These are phyloP conservation scores for Drosophila trichaetosa DNA, from an alignment of 2,888 invertebrate genomes.

Conservation along the genomic window DNA sequence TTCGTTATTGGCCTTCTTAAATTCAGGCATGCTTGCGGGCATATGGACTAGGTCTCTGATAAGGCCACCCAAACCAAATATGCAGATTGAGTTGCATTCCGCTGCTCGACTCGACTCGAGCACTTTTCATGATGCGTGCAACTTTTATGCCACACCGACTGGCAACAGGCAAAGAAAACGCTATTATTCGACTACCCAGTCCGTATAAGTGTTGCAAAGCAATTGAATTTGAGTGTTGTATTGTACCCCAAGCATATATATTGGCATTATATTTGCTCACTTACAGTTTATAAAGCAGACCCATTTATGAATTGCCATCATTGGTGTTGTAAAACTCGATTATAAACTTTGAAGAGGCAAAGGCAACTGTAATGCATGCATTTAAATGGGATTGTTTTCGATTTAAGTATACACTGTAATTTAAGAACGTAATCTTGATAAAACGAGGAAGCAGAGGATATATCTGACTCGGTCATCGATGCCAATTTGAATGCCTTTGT, in stretches of 20 bases:
- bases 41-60: conserved; percentile 1
- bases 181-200: background rate
- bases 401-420: background rate
- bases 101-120: background rate
- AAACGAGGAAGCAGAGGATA: background rate
- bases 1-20: conserved; percentile 65
- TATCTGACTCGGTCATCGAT: background rate
- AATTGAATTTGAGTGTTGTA: background rate
- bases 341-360: background rate
- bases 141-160: background rate
- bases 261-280: background rate
- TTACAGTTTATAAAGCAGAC: background rate
- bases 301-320: background rate
- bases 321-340: background rate
- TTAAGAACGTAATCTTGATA: background rate
- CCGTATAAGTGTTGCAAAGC: background rate
- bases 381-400: background rate
- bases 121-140: background rate
- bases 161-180: background rate
- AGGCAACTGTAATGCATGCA: background rate
- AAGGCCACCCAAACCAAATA: background rate
- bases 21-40: conserved; percentile 7
- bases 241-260: background rate
- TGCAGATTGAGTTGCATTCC: background rate
- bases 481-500: conserved; percentile 21